Evolutionary conservation across 2,888 invertebrate species (phyloP), one percentile per base, ranked within the genome.

Genomic region (Acanthoscelides obtectus): DNA sequence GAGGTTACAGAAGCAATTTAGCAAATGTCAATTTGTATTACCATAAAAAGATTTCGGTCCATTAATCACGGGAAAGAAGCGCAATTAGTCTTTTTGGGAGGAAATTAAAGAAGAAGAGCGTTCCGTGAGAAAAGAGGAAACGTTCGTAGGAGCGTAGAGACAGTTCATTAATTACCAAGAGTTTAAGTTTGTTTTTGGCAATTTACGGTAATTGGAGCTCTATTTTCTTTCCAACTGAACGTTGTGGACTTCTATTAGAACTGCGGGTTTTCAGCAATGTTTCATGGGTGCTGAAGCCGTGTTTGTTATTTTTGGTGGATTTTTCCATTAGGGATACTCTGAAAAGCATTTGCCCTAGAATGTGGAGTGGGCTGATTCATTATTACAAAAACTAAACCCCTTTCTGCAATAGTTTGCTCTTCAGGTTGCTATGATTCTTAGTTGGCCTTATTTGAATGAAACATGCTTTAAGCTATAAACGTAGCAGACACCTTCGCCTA

Each of bases 51-150:
- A 45, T 45, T 45, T 45, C 45, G 45, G 5, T 12, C 45, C 20
- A 67, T 67, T 22, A 19, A 67, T 67, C 67, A 67, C 67, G 20
- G 67, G 17, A 22, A 22, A 22, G 22, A 22, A 22, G 20, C 22
- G 67, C 67, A 67, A 67, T 67, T 67, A 67, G 67, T 67, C 67
- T 67, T 67, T 67, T 67, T 67, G 22, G 67, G 67, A 67, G 67
- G 22, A 67, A 67, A 67, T 67, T 67, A 67, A 67, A 67, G 67
- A 67, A 67, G 45, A 45, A 1, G 3, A 45, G 45, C 45, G 17
- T 45, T 45, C 45, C 45, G 17, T 45, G 45, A 45, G 45, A 45
- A 45, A 45, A 45, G 12, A 45, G 45, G 45, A 45, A 45, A 45
- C 45, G 45, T 45, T 45, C 8, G 45, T 45, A 45, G 45, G 1